Evolutionary conservation across 2,888 invertebrate genomes (phyloP).

Genomic region (Tachina grossa): DNA sequence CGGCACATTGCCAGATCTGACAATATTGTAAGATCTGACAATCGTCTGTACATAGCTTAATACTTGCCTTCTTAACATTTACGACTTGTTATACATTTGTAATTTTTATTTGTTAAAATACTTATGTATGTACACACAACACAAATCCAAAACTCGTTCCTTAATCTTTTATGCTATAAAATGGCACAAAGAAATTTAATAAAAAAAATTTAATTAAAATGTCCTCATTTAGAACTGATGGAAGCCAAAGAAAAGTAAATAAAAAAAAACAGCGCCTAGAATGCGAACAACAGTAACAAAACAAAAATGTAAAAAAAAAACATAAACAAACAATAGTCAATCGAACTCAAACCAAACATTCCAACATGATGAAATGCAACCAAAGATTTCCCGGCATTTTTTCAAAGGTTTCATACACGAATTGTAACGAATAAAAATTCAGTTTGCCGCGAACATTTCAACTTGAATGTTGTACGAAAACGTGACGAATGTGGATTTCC

Average conservation of each 20-base stretch:
- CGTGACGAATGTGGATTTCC: neutral
- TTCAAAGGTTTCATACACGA: constrained; percentile 54
- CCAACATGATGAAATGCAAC: constrained; percentile 56
- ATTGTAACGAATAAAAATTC: constrained; percentile 52
- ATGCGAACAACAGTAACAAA: constrained; percentile 60
- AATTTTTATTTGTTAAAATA: no score
- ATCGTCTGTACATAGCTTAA: no score
- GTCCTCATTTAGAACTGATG: neutral
- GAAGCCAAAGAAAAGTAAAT: neutral
- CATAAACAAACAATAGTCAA: constrained; percentile 38
- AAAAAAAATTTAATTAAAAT: constrained; percentile 1
- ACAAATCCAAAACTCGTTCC: no score
- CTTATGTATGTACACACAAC: no score
- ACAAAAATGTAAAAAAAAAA: constrained; percentile 57
- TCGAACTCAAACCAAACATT: constrained; percentile 20
- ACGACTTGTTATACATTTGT: no score
- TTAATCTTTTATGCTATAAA: no score
- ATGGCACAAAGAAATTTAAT: neutral
- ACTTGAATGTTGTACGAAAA: constrained; percentile 52
- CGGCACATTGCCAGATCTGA: no score
- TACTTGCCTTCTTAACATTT: no score
- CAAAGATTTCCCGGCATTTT: constrained; percentile 67
- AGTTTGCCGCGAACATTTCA: constrained; percentile 74
- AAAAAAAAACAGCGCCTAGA: constrained; percentile 12
- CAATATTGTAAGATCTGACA: no score